Conservation (phyloP, 2,888 invertebrate genomes). For the Agrenia bidenticulata region DNA sequence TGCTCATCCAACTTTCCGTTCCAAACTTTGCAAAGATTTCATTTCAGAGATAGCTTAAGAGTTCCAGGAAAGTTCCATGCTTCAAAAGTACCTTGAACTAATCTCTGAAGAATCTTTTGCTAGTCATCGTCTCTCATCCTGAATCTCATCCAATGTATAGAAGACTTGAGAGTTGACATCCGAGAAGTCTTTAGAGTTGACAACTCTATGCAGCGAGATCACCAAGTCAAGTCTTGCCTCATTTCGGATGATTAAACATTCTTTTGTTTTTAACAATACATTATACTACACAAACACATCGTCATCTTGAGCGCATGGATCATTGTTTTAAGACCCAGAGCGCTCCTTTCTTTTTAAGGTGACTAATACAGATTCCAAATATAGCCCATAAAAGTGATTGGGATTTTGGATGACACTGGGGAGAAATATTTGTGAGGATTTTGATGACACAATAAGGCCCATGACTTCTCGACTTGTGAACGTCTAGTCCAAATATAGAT, state of each 20-base stretch:
- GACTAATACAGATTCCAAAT: constrained; percentile 3
- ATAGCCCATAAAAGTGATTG: neutral
- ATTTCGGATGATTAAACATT: constrained; percentile 6
- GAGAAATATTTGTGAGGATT: too few relatives aligned
- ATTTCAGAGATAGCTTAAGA: too few relatives aligned
- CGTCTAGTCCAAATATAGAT: constrained; percentile 7
- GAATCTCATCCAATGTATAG: neutral
- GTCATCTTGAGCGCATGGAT: too few relatives aligned
- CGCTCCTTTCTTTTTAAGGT: neutral
- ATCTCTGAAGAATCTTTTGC: constrained; percentile 10
- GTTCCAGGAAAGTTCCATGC: too few relatives aligned
- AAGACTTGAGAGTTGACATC: neutral
- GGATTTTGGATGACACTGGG: too few relatives aligned
- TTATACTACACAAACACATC: too few relatives aligned
- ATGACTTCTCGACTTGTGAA: constrained; percentile 4
- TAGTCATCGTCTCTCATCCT: constrained; percentile 4
- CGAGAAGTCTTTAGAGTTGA: constrained; percentile 1
- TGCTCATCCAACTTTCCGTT: too few relatives aligned
- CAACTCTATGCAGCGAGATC: neutral
- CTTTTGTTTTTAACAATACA: neutral
- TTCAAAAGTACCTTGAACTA: neutral
- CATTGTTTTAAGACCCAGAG: too few relatives aligned
- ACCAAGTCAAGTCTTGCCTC: neutral
- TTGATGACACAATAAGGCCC: too few relatives aligned
- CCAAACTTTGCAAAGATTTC: neutral